Conservation (phyloP, 2,888 invertebrate species). For the Drosophila formosana region DNA sequence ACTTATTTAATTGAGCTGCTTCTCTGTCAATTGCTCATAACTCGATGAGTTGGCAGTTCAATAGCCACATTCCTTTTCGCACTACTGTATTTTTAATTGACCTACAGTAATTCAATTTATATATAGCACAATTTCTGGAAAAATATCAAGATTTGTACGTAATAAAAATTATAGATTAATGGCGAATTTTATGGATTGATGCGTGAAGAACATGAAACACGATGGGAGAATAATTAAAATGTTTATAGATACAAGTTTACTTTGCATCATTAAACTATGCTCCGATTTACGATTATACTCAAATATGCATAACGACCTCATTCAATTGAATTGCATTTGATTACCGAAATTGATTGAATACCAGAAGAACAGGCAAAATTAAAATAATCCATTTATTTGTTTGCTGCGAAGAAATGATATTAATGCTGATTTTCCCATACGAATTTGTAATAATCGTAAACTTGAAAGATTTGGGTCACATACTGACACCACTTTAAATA, state of each 20-base stretch:
- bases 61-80: slow-evolving; percentile 15
- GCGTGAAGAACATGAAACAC: slow-evolving; percentile 19
- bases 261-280: background rate
- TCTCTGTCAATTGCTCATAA: slow-evolving; percentile 24
- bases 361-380: background rate
- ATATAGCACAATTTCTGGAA: background rate
- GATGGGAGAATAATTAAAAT: background rate
- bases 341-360: background rate
- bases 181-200: slow-evolving; percentile 1
- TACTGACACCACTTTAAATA: background rate
- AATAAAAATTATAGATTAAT: slow-evolving; percentile 5
- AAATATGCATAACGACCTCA: background rate
- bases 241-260: background rate
- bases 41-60: slow-evolving; percentile 14
- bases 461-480: background rate
- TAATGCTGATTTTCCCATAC: background rate
- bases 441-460: background rate
- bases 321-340: background rate
- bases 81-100: slow-evolving; percentile 12
- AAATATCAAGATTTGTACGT: slow-evolving; percentile 3
- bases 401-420: too few relatives aligned
- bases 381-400: background rate
- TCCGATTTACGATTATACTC: background rate
- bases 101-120: slow-evolving; percentile 11
- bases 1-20: slow-evolving; percentile 8